A percentile compares a stretch with the other conserved stretches of the same genome.
Evolutionary conservation across 2,113 vertebrate genomes (phyloP).

Genomic region (Grus americana): DNA sequence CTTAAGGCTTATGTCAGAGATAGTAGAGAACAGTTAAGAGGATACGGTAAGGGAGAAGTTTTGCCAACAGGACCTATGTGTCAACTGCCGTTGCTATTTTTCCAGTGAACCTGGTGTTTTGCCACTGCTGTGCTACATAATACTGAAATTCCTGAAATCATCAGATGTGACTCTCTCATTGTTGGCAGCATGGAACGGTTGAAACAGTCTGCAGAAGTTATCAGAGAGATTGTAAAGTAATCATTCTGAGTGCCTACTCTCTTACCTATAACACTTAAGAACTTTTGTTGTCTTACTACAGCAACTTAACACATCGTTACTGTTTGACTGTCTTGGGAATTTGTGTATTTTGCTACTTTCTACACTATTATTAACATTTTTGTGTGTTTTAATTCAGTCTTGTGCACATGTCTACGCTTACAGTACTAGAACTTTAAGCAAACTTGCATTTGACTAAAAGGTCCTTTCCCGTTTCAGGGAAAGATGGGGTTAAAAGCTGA

Average conservation of each 20-base stretch:
- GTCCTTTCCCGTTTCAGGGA: not conserved
- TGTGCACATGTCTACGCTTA: not conserved
- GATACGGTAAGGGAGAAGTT: not conserved
- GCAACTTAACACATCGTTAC: not conserved
- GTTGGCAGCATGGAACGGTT: not conserved
- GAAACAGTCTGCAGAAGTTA: not conserved
- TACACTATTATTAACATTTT: not conserved
- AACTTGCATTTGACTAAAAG: not conserved
- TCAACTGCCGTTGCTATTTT: not conserved
- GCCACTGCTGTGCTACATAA: not conserved
- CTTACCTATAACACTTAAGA: not conserved
- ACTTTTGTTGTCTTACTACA: not conserved
- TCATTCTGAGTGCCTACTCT: not conserved
- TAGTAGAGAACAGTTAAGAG: not conserved
- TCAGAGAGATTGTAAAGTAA: not conserved
- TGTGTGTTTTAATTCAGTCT: not conserved
- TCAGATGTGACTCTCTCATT: not conserved
- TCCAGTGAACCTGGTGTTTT: not conserved
- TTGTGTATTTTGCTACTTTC: not conserved
- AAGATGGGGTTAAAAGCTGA: not conserved
- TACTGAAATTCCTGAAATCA: not conserved
- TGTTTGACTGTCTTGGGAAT: not conserved
- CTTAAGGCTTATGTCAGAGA: not conserved
- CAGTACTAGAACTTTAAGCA: not conserved
- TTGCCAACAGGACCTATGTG: not conserved